These are phyloP conservation scores for Zosterops hypoxanthus DNA, from an alignment of 2,113 vertebrate species.

Conservation along the genomic window DNA sequence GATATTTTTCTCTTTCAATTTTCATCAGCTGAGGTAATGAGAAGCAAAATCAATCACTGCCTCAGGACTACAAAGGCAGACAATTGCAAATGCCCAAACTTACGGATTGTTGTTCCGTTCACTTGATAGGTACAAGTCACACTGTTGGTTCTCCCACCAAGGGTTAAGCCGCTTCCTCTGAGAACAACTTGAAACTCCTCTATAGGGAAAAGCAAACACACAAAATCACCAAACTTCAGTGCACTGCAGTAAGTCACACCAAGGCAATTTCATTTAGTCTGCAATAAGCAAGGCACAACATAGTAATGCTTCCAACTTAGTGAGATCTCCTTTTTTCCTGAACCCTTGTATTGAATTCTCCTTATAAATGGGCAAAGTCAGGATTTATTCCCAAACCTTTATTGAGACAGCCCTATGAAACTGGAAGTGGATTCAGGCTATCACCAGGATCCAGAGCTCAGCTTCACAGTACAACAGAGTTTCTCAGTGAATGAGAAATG, in stretches of 20 bases:
- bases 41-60: background rate
- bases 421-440: background rate
- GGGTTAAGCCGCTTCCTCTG: constrained; percentile 84
- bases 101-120: constrained; percentile 82
- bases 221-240: background rate
- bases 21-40: background rate
- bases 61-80: background rate
- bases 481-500: background rate
- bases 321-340: background rate
- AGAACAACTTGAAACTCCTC: constrained; percentile 92
- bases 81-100: constrained; percentile 16
- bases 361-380: background rate
- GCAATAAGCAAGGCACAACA: background rate
- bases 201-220: constrained; percentile 64
- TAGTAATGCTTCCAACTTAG: background rate
- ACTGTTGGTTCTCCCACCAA: constrained; percentile 69
- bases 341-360: background rate
- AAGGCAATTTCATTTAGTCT: background rate
- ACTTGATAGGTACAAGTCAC: constrained; percentile 83
- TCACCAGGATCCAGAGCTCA: background rate
- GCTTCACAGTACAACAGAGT: background rate
- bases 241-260: background rate
- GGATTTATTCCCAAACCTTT: background rate
- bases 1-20: background rate
- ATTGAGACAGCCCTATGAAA: background rate